Conservation (phyloP, 2,113 vertebrate species). For the Tachycineta bicolor region DNA sequence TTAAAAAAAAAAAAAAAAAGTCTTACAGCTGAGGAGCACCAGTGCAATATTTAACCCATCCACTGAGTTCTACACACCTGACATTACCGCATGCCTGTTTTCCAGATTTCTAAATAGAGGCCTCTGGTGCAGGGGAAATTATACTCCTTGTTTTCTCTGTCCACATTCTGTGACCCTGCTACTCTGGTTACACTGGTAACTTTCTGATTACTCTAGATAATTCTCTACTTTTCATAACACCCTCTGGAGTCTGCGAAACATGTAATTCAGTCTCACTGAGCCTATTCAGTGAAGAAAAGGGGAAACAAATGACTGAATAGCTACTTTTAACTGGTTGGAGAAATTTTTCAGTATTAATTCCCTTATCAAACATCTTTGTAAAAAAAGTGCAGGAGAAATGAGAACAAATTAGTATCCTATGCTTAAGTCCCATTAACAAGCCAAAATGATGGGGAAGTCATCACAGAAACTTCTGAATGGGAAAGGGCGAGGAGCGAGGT, state of each 20-base stretch:
- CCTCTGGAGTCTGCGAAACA: background rate
- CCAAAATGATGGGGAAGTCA: background rate
- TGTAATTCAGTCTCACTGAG: background rate
- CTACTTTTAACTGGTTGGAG: background rate
- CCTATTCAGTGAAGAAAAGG: background rate
- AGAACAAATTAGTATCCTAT: background rate
- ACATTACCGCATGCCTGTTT: background rate
- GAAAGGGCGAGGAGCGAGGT: background rate
- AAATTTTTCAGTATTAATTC: background rate
- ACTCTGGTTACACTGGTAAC: background rate
- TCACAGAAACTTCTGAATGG: background rate
- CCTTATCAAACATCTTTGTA: background rate
- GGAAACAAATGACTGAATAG: background rate
- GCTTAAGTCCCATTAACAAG: background rate
- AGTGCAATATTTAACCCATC: background rate
- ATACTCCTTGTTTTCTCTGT: background rate
- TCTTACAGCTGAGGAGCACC: background rate
- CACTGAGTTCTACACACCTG: background rate
- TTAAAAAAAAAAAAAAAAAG: background rate
- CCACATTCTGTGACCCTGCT: background rate
- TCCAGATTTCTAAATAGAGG: background rate
- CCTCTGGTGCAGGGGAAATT: accelerated
- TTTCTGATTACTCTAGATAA: background rate
- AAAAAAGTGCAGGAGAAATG: background rate
- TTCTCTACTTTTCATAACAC: background rate